Evolutionary conservation across 2,113 vertebrate species (phyloP).

Genomic region (Sander vitreus): DNA sequence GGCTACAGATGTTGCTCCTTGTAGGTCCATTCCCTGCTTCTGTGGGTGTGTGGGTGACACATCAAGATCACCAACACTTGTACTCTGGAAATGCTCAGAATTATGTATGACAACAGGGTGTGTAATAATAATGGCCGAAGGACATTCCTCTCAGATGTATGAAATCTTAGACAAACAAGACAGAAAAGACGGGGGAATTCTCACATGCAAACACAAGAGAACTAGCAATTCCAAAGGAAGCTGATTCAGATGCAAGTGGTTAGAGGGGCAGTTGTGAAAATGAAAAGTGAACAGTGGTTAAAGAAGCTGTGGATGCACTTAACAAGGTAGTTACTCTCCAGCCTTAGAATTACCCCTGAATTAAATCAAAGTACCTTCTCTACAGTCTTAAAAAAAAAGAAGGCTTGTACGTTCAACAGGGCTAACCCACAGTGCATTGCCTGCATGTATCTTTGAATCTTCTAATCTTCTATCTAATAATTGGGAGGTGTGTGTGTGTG

Average conservation of each 20-base stretch:
- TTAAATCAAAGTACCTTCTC: constrained; percentile 10
- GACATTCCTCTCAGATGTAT: not conserved
- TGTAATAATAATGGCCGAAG: constrained; percentile 11
- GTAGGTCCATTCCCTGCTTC: constrained; percentile 11
- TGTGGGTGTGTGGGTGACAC: not conserved
- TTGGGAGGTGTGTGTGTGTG: no score
- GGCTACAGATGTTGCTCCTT: not conserved
- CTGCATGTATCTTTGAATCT: not conserved
- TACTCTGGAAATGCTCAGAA: not conserved
- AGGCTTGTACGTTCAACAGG: not conserved
- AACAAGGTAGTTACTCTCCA: constrained; percentile 8
- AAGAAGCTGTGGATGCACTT: constrained; percentile 13
- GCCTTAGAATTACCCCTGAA: not conserved
- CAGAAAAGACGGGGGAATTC: not conserved
- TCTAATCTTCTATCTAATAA: not conserved
- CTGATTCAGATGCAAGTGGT: not conserved
- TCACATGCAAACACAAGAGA: not conserved
- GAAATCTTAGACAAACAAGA: not conserved
- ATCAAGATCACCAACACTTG: not conserved
- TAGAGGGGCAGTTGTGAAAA: constrained; percentile 8
- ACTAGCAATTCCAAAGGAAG: not conserved
- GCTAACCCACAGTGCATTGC: not conserved
- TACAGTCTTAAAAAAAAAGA: not conserved
- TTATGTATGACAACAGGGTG: not conserved
- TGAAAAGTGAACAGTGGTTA: constrained; percentile 16